Percentiles rank a stretch among this genome's conserved stretches.
Conservation (phyloP, 2,113 vertebrate genomes). For the Tychaedon coryphoeus region DNA sequence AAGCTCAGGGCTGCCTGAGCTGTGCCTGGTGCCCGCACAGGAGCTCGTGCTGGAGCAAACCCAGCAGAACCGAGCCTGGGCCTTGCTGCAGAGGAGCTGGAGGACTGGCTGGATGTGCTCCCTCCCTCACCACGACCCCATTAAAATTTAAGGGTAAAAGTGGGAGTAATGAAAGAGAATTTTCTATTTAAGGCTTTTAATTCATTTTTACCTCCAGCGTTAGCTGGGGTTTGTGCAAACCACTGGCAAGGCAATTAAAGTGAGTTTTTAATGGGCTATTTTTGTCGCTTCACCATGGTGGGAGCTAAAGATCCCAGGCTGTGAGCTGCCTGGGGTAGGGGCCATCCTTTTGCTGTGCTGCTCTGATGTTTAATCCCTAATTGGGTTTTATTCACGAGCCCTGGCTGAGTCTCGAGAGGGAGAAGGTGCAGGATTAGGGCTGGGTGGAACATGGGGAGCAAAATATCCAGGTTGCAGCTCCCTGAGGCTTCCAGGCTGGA, state of each 20-base stretch:
- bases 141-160: background rate
- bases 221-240: background rate
- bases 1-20: rapidly evolving
- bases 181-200: background rate
- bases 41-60: background rate
- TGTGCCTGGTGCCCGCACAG: background rate
- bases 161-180: background rate
- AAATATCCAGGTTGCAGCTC: background rate
- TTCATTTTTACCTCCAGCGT: background rate
- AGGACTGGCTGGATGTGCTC: background rate
- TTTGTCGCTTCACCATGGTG: background rate
- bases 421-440: rapidly evolving
- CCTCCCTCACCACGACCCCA: background rate
- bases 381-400: background rate
- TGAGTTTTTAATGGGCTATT: background rate
- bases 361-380: background rate
- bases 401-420: background rate
- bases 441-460: background rate
- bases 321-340: background rate
- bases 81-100: background rate
- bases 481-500: background rate
- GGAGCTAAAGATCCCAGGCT: background rate
- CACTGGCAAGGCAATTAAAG: background rate
- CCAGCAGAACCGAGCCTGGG: background rate
- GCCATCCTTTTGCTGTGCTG: background rate